Evolutionary conservation across 2,888 invertebrate species (phyloP), one percentile per base, ranked within the genome.

Genomic region (Chromoteleia sp.): DNA sequence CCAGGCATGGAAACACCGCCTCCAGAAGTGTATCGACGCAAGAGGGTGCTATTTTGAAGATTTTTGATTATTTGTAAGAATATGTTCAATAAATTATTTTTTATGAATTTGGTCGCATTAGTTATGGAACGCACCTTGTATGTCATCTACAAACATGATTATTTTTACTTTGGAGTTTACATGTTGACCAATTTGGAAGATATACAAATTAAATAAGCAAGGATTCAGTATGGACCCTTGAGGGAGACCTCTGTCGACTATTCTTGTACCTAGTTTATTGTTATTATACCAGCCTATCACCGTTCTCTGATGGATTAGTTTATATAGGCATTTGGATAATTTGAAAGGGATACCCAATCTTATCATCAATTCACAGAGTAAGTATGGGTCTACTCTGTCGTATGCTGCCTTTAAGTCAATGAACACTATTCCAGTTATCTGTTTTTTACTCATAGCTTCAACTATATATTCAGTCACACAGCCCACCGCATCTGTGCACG

Each of bases 151-250:
- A n/a, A n/a, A n/a, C n/a, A n/a, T n/a, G n/a, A n/a, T n/a, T n/a
- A n/a, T n/a, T n/a, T n/a, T n/a, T n/a, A n/a, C n/a, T n/a, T n/a
- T n/a, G n/a, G n/a, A n/a, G n/a, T n/a, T n/a, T n/a, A n/a, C n/a
- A n/a, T n/a, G n/a, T n/a, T n/a, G n/a, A n/a, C n/a, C 7, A 5
- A 58, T 41, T 21, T 19, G 3, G 0, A 25, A 21, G 12, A 15
- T 19, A 14, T 41, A 41, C 0, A 45, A 1, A 45, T 61, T 45
- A 19, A 61, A 61, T 4, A 45, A 19, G 1, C 14, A n/a, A 10
- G 61, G 61, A n/a, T 45, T 61, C 5, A 61, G 15, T 0, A 61
- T 21, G 0, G 61, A 45, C 0, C 61, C 61, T n/a, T 61, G 43
- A 8, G 43, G 59, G 8, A 59, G 19, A 3, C 59, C 59, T 19